Evolutionary conservation across 2,888 invertebrate genomes (phyloP).

Genomic region (Zootermopsis nevadensis): DNA sequence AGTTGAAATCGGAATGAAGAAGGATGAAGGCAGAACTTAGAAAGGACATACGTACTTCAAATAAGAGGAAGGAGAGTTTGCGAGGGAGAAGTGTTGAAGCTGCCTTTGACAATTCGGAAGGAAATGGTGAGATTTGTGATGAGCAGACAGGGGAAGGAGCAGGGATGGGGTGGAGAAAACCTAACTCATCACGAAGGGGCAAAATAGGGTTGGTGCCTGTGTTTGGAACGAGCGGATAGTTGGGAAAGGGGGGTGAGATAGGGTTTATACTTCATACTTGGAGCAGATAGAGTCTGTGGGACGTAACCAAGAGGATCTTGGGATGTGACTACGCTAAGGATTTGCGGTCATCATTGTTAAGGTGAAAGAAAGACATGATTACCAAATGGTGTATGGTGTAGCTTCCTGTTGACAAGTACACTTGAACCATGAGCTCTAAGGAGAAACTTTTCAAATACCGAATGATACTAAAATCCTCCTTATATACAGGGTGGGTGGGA

Average conservation of each 20-base stretch:
- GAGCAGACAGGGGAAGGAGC: not conserved
- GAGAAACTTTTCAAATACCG: no score
- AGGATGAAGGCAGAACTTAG: not conserved
- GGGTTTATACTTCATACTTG: constrained; percentile 24
- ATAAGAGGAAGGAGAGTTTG: not conserved
- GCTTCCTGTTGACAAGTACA: no score
- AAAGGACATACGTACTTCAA: not conserved
- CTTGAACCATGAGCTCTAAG: no score
- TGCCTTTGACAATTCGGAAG: constrained; percentile 26
- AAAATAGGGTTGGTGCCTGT: not conserved
- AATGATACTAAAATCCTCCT: no score
- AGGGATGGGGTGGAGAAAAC: not conserved
- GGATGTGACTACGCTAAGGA: not conserved
- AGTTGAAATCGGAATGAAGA: not conserved
- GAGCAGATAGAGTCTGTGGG: not conserved
- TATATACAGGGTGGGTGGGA: no score
- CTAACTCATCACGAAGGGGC: constrained; percentile 1
- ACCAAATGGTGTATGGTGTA: no score
- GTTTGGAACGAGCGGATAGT: not conserved
- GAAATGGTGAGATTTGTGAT: constrained; percentile 28
- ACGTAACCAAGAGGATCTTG: not conserved
- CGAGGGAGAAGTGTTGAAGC: not conserved
- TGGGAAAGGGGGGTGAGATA: not conserved
- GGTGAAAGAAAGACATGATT: not conserved
- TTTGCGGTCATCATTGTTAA: not conserved